A percentile compares a stretch with the other conserved stretches of the same genome.
Evolutionary conservation across 2,113 vertebrate species (phyloP).

Genomic region (Indicator indicator): DNA sequence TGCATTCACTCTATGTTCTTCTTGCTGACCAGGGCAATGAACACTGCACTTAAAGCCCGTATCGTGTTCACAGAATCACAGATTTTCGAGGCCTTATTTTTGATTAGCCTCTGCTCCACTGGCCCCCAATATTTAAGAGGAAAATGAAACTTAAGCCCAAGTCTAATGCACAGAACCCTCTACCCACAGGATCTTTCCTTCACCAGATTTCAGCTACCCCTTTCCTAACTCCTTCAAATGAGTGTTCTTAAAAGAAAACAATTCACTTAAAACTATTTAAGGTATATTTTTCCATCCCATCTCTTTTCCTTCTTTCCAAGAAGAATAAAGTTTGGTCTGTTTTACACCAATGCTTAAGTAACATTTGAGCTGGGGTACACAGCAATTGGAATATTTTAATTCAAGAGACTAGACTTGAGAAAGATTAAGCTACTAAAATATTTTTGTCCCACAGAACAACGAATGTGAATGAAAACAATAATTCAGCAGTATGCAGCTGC

Average conservation of each 20-base stretch:
- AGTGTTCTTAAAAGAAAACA: not conserved
- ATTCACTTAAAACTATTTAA: not conserved
- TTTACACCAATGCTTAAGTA: not conserved
- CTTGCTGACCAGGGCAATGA: not conserved
- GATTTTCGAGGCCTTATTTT: not conserved
- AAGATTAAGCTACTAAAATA: not conserved
- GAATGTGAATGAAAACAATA: not conserved
- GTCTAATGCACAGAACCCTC: not conserved
- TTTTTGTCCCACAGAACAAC: not conserved
- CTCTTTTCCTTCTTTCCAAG: not conserved
- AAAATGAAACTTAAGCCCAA: not conserved
- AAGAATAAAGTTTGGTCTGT: not conserved
- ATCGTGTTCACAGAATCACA: not conserved
- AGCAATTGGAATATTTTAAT: not conserved
- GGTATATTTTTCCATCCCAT: not conserved
- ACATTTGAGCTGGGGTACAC: not conserved
- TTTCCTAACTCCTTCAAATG: not conserved
- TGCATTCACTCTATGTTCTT: not conserved
- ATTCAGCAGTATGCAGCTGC: not conserved
- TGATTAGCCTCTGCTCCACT: not conserved
- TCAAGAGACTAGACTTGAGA: not conserved
- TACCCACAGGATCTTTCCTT: not conserved
- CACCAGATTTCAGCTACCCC: not conserved
- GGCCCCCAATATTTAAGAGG: not conserved
- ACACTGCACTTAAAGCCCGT: not conserved